These are phyloP conservation scores for Labroides dimidiatus DNA, from an alignment of 2,797 vertebrate genomes.

Conservation along the genomic window DNA sequence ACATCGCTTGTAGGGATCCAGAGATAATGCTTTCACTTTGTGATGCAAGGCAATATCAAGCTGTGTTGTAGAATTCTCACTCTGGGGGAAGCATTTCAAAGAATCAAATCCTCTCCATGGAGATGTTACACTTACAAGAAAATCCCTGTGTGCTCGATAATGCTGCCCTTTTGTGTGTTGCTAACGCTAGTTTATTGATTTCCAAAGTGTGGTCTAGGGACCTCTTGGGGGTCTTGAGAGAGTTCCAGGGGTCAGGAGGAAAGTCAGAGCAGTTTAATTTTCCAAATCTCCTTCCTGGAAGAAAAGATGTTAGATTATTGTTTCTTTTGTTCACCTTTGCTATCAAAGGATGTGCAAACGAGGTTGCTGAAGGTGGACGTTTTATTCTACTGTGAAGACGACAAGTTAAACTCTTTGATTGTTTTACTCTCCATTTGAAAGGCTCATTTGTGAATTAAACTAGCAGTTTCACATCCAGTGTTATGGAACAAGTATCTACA, in stretches of 20 bases:
- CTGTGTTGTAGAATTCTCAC: constrained; percentile 84
- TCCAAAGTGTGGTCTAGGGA: constrained; percentile 75
- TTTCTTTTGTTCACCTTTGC: neutral
- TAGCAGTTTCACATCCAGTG: too few relatives aligned
- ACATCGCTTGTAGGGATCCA: constrained; percentile 85
- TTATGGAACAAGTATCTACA: too few relatives aligned
- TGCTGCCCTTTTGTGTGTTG: constrained; percentile 78
- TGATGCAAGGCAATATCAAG: constrained; percentile 89
- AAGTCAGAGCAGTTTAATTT: constrained; percentile 36
- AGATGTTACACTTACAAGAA: constrained; percentile 75
- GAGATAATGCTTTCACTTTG: constrained; percentile 88
- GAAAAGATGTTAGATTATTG: neutral
- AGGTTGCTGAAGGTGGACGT: too few relatives aligned
- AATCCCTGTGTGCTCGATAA: constrained; percentile 69
- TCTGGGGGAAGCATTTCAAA: constrained; percentile 87
- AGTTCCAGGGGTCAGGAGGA: constrained; percentile 43
- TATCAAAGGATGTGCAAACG: too few relatives aligned
- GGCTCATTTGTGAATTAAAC: too few relatives aligned
- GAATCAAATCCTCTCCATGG: constrained; percentile 85
- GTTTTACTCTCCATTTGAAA: too few relatives aligned
- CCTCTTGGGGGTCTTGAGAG: constrained; percentile 40
- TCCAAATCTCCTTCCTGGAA: constrained; percentile 14
- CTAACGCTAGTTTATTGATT: constrained; percentile 73
- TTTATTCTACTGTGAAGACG: too few relatives aligned
- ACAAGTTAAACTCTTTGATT: too few relatives aligned